Percentiles rank a stretch among this genome's conserved stretches.
These are phyloP conservation scores for Glyptemys insculpta DNA, from an alignment of 2,797 vertebrate genomes.

Conservation along the genomic window DNA sequence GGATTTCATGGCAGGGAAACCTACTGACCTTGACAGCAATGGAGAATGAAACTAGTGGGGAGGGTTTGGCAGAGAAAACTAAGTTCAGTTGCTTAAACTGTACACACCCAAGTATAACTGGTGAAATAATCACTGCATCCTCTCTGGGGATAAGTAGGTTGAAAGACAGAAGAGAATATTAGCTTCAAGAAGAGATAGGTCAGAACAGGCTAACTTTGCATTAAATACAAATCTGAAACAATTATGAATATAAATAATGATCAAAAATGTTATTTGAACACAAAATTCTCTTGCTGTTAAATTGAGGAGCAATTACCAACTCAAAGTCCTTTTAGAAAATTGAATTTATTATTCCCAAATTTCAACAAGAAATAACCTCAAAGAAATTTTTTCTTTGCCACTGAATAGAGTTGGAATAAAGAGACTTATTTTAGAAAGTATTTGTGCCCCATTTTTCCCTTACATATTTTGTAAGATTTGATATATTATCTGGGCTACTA, in stretches of 20 bases:
- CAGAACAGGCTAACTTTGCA: neutral
- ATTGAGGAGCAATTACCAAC: conserved; percentile 11
- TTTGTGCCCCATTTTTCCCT: conserved; percentile 33
- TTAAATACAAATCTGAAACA: neutral
- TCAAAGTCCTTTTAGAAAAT: conserved; percentile 30
- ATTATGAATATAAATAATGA: neutral
- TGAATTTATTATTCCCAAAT: conserved; percentile 28
- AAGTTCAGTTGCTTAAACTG: neutral
- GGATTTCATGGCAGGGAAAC: neutral
- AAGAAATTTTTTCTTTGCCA: neutral
- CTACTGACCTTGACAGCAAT: neutral
- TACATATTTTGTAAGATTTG: conserved; percentile 5
- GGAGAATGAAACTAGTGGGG: neutral
- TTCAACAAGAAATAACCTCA: conserved; percentile 16
- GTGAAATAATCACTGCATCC: neutral
- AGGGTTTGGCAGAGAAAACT: accelerated
- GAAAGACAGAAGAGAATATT: neutral
- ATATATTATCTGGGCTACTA: neutral
- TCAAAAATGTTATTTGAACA: conserved; percentile 8
- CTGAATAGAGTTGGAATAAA: neutral
- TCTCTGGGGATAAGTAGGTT: neutral
- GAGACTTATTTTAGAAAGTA: conserved; percentile 22
- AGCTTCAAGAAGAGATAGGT: neutral
- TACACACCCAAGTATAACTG: neutral
- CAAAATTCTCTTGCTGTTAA: neutral